phyloP scores from a whole-genome alignment of 2,888 invertebrate species.

The Athalia cordata region DNA sequence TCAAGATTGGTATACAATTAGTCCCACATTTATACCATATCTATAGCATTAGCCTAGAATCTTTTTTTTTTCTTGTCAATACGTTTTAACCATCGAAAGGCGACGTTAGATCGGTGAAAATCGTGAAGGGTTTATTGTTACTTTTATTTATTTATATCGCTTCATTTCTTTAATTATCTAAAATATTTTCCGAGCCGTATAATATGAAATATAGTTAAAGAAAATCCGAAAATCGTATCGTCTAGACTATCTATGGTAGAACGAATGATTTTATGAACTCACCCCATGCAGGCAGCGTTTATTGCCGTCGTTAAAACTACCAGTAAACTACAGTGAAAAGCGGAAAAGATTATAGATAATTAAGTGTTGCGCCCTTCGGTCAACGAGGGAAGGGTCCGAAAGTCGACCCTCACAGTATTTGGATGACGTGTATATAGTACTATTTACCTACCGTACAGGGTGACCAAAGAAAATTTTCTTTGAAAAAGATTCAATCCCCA shows the following conservation, averaged over 20 bases:
- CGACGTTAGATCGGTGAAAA: neutral
- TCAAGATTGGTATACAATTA: slow-evolving; percentile 38
- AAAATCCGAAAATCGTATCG: slow-evolving; percentile 12
- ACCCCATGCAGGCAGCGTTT: slow-evolving; percentile 13
- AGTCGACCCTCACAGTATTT: slow-evolving; percentile 3
- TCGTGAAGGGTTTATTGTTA: too few species aligned
- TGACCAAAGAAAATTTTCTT: neutral
- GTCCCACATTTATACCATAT: slow-evolving; percentile 11
- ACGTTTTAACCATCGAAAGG: neutral
- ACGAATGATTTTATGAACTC: neutral
- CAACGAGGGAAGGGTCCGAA: neutral
- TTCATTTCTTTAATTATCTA: too few species aligned
- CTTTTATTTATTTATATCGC: too few species aligned
- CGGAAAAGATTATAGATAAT: slow-evolving; percentile 43
- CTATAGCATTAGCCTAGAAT: slow-evolving; percentile 27
- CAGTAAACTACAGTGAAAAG: slow-evolving; percentile 34
- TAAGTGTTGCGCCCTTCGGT: slow-evolving; percentile 22
- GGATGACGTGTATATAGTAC: neutral
- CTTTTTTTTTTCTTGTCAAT: neutral
- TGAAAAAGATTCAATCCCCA: neutral
- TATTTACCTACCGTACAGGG: slow-evolving; percentile 23
- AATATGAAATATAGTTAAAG: too few species aligned
- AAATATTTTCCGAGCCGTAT: too few species aligned
- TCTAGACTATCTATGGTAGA: neutral
- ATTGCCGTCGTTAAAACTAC: slow-evolving; percentile 32